A percentile compares a stretch with the other conserved stretches of the same genome.
Evolutionary conservation across 1,140 invertebrate species (phyloP).

Genomic region (Eumeta japonica): DNA sequence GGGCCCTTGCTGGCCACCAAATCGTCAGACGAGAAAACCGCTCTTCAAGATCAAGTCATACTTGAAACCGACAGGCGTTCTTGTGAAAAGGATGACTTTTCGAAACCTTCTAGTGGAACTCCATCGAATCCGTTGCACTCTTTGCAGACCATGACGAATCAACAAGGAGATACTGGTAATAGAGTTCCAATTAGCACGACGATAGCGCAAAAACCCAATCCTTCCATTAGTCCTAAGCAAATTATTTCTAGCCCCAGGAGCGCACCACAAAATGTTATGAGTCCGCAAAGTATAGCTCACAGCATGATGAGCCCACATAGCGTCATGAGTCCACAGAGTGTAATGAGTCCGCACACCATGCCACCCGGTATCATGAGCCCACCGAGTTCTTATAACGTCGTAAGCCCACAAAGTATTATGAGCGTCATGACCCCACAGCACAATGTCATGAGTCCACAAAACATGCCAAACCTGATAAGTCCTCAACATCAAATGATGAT

Average conservation of each 20-base stretch:
- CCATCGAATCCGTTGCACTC: slow-evolving; percentile 40
- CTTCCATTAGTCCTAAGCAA: slow-evolving; percentile 37
- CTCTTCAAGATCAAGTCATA: slow-evolving; percentile 44
- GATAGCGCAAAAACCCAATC: slow-evolving; percentile 35
- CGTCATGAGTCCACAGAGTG: slow-evolving; percentile 43
- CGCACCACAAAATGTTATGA: slow-evolving; percentile 37
- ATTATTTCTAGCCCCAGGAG: slow-evolving; percentile 49
- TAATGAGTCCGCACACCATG: slow-evolving; percentile 46
- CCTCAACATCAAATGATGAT: slow-evolving; percentile 42
- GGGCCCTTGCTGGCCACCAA: slow-evolving; percentile 39
- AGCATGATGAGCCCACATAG: slow-evolving; percentile 32
- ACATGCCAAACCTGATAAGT: slow-evolving; percentile 48
- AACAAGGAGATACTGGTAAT: slow-evolving; percentile 33
- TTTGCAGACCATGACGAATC: slow-evolving; percentile 41
- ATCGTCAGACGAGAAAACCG: slow-evolving; percentile 37
- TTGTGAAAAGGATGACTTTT: slow-evolving; percentile 27
- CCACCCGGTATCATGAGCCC: slow-evolving; percentile 48
- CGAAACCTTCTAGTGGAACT: slow-evolving; percentile 21
- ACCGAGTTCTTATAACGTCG: slow-evolving; percentile 46
- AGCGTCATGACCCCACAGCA: slow-evolving; percentile 53
- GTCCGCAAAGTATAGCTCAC: slow-evolving; percentile 33
- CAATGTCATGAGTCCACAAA: slow-evolving; percentile 49
- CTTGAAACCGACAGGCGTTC: slow-evolving; percentile 35
- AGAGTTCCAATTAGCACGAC: slow-evolving; percentile 36
- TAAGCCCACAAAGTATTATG: slow-evolving; percentile 48